Evolutionary conservation across 2,888 invertebrate species (phyloP), one percentile per base, ranked within the genome.

Genomic region (Aspidiotus destructor): DNA sequence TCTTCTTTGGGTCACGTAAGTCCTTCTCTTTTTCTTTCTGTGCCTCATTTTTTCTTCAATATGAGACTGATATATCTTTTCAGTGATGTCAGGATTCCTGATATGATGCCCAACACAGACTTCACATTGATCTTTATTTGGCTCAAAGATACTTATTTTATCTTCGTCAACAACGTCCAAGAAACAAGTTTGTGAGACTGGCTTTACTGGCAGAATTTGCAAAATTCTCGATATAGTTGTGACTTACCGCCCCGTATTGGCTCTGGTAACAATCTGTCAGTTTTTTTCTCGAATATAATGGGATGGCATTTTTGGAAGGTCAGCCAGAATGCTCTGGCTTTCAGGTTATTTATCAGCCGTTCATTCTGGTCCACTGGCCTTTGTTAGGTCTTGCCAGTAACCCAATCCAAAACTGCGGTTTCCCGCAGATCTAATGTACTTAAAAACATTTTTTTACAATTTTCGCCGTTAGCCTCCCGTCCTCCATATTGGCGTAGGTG

Each of bases 401-500:
- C 11, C 48, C 48, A 48, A 11, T n/a, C 48, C 48, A 13, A 13
- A 13, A 48, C 48, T 48, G 48, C n/a, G 10, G 48, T n/a, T 48
- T 48, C 48, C n/a, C n/a, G 10, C n/a, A 48, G n/a, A 48, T 6
- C 48, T 13, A 48, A 48, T 13, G 48, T 48, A 11, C n/a, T 13
- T 48, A 48, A 48, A 48, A 48, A 48, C 48, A 48, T 48, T 48
- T 48, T 48, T n/a, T 48, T 48, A 48, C 48, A 48, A 48, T 6
- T 48, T n/a, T 48, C 11, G 11, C 48, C 48, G 10, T 11, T 11
- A 48, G n/a, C 6, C n/a, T 48, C 6, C 48, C 8, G 13, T n/a
- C n/a, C n/a, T n/a, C n/a, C n/a, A n/a, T n/a, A n/a, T n/a, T n/a
- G n/a, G n/a, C n/a, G n/a, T n/a, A n/a, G n/a, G n/a, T n/a, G n/a